Percentiles rank a stretch among this genome's conserved stretches.
Conservation (phyloP, 2,888 invertebrate genomes). For the Nasonovia ribisnigri region DNA sequence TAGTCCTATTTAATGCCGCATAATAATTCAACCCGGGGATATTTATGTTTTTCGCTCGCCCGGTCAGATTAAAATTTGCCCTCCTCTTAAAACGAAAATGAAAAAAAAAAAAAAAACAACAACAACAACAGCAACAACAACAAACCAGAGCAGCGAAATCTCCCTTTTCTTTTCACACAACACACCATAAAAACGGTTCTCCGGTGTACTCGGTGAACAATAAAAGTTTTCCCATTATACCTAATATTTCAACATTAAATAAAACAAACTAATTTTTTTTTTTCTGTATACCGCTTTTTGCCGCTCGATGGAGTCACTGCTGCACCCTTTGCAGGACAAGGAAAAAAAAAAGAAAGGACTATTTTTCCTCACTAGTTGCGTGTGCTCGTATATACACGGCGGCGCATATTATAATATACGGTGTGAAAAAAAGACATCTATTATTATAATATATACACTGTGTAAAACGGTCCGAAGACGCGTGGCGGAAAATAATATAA, state of each 20-base stretch:
- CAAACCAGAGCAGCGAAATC: constrained; percentile 62
- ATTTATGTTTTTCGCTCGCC: constrained; percentile 64
- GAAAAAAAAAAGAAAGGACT: constrained; percentile 27
- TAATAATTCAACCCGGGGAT: constrained; percentile 63
- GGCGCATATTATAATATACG: background rate
- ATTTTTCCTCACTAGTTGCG: constrained; percentile 57
- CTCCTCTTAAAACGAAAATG: constrained; percentile 42
- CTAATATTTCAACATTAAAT: constrained; percentile 63
- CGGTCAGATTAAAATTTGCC: constrained; percentile 65
- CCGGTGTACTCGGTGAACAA: constrained; percentile 60
- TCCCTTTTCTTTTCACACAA: constrained; percentile 59
- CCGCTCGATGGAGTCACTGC: constrained; percentile 52
- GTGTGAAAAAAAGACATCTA: background rate
- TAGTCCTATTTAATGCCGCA: constrained; percentile 61
- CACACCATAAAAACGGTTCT: constrained; percentile 62
- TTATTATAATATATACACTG: background rate
- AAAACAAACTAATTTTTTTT: constrained; percentile 63
- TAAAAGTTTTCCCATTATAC: constrained; percentile 65
- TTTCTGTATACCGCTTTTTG: constrained; percentile 22
- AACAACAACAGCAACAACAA: constrained; percentile 48
- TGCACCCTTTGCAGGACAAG: background rate
- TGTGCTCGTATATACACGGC: background rate
- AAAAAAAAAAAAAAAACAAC: constrained; percentile 23
- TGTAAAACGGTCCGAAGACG: background rate
- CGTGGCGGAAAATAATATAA: background rate